Base-by-base conservation (phyloP, 2,888 invertebrate genomes). In the Drosophila tripunctata region DNA sequence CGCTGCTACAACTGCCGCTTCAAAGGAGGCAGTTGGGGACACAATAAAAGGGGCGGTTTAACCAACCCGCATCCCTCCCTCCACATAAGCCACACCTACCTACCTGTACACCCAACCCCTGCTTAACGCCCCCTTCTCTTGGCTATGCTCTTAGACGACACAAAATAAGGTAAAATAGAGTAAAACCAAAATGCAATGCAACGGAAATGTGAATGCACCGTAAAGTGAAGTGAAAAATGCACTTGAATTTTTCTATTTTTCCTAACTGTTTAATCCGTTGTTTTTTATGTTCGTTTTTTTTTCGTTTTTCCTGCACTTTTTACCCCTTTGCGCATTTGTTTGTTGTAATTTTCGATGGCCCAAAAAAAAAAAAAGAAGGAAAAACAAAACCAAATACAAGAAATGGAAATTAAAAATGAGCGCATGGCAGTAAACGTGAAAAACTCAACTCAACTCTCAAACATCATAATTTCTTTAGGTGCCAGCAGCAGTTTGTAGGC, bases 131-230 rank as follows among this genome's bases (percentile, higher is more conserved):
- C 6, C 7, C 19, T 8, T 19, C 17, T 21, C 45, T 14, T 7
- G 47, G 27, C 6, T 12, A 19, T 30, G 4, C 19, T 24, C 48
- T 27, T 47, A 30, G 66, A 48, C 67, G 76, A 73, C 83, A 78
- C 78, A 85, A 45, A 84, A 78, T 74, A 58, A 67, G 51, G 60
- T 47, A 52, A 48, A 61, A 56, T 61, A 71, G 51, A 63, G 74
- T 64, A 40, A 56, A 35, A 63, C 50, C 24, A 55, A 66, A 58
- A 66, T 67, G 85, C 82, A 87, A 71, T 87, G 88, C 83, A 88
- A 88, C 83, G 84, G 88, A 85, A 85, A 85, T 85, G 84, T 88
- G 84, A 85, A 85, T 85, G 88, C 84, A 85, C 84, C 84, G 76
- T 84, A 87, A 84, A 84, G 84, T 87, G 84, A 85, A 88, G 81